Evolutionary conservation across 2,113 vertebrate species (phyloP).

Genomic region (Choloepus hoffmanni): DNA sequence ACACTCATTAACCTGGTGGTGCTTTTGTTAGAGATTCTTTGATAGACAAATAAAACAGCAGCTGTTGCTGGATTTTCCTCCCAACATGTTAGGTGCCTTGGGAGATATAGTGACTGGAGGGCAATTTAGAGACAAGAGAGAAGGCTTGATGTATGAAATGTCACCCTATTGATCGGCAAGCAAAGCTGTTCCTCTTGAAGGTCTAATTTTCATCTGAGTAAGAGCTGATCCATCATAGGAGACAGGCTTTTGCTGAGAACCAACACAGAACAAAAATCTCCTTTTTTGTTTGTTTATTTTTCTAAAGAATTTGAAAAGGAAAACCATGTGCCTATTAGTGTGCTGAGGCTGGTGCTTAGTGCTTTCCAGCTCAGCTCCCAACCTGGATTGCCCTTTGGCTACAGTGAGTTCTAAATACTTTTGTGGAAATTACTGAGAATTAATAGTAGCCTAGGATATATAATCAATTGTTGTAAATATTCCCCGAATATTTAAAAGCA

Average conservation of each 20-base stretch:
- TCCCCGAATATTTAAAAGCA: not conserved
- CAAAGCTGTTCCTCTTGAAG: not conserved
- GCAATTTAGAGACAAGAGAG: not conserved
- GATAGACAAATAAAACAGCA: not conserved
- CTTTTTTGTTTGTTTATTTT: not conserved
- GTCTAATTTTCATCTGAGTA: not conserved
- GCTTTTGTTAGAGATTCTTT: not conserved
- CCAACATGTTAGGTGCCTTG: not conserved
- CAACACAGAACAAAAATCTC: not conserved
- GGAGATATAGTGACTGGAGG: not conserved
- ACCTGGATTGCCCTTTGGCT: not conserved
- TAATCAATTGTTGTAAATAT: not conserved
- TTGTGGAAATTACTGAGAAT: not conserved
- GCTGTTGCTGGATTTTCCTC: not conserved
- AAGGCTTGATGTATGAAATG: not conserved
- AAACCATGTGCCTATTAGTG: not conserved
- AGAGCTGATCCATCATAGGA: constrained; percentile 19
- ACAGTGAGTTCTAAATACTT: not conserved
- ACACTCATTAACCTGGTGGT: not conserved
- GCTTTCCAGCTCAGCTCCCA: not conserved
- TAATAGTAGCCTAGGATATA: not conserved
- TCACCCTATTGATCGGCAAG: not conserved
- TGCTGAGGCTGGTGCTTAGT: not conserved
- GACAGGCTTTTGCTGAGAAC: constrained; percentile 10
- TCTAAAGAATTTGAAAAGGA: not conserved